Conservation (phyloP, 2,797 vertebrate species). For the Hydrolagus colliei region DNA sequence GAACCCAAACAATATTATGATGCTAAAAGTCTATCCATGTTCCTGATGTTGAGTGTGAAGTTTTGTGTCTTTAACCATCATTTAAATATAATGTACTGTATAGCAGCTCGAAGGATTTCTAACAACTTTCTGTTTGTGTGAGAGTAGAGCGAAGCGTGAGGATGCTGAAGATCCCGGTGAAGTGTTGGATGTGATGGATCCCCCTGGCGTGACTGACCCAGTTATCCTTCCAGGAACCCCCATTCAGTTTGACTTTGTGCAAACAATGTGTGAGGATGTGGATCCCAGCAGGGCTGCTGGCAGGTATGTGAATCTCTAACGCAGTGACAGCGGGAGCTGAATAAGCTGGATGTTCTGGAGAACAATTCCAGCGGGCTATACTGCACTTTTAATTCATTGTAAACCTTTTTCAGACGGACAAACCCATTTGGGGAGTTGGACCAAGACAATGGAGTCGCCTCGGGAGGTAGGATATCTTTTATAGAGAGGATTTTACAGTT, state of each 20-base stretch:
- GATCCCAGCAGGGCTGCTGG: slow-evolving; percentile 80
- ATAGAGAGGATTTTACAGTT: not conserved
- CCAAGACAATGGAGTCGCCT: slow-evolving; percentile 54
- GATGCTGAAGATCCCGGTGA: not conserved
- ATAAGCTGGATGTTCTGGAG: not conserved
- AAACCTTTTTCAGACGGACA: slow-evolving; percentile 64
- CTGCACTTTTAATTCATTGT: slow-evolving; percentile 12
- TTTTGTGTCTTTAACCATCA: no score
- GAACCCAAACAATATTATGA: no score
- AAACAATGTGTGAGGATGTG: slow-evolving; percentile 84
- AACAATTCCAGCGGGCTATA: not conserved
- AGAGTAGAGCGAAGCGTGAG: not conserved
- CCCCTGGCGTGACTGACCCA: slow-evolving; percentile 57
- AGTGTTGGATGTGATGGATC: slow-evolving; percentile 10
- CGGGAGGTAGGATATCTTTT: slow-evolving; percentile 60
- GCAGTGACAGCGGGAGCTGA: not conserved
- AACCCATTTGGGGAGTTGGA: slow-evolving; percentile 93
- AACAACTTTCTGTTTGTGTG: not conserved
- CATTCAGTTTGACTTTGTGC: slow-evolving; percentile 90
- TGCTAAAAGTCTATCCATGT: no score
- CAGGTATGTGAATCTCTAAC: slow-evolving; percentile 53
- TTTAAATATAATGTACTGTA: no score
- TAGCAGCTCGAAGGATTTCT: no score
- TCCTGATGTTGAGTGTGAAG: no score
- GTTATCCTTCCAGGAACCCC: slow-evolving; percentile 89